Evolutionary conservation across 2,888 invertebrate species (phyloP).

Genomic region (Stenodema calcarata): DNA sequence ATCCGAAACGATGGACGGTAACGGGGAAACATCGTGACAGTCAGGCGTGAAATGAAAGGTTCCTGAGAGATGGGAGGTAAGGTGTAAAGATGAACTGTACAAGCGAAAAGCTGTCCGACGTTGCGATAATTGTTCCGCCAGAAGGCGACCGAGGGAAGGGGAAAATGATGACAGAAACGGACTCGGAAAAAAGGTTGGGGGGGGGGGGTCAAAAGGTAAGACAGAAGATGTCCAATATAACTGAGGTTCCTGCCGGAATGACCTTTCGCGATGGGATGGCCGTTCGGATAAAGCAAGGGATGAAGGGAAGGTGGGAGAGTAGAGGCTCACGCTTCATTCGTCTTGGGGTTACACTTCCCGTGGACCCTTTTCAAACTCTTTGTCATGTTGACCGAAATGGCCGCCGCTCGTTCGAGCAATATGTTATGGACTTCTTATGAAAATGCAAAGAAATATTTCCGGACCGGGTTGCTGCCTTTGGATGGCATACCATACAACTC

Average conservation of each 20-base stretch:
- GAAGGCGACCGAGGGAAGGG: not conserved
- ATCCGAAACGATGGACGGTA: not conserved
- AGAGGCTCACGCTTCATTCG: not conserved
- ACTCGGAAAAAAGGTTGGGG: not conserved
- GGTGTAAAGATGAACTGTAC: not conserved
- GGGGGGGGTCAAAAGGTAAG: slow-evolving; percentile 3
- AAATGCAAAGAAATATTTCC: not conserved
- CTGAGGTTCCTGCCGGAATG: slow-evolving; percentile 13
- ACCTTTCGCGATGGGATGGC: not conserved
- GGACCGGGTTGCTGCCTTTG: not conserved
- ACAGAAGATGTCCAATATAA: slow-evolving; percentile 38
- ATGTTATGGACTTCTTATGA: not conserved
- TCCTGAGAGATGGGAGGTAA: not conserved
- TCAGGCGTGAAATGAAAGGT: not conserved
- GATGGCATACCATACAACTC: not conserved
- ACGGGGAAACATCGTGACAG: not conserved
- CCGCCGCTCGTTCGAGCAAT: not conserved
- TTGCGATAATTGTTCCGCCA: not conserved
- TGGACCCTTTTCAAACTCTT: slow-evolving; percentile 17
- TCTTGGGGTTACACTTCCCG: not conserved
- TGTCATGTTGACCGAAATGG: not conserved
- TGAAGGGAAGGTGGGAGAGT: not conserved
- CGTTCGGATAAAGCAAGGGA: not conserved
- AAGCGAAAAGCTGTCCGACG: not conserved
- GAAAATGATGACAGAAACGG: slow-evolving; percentile 13